phyloP scores from a whole-genome alignment of 2,888 invertebrate genomes.

The Euproctis similis region DNA sequence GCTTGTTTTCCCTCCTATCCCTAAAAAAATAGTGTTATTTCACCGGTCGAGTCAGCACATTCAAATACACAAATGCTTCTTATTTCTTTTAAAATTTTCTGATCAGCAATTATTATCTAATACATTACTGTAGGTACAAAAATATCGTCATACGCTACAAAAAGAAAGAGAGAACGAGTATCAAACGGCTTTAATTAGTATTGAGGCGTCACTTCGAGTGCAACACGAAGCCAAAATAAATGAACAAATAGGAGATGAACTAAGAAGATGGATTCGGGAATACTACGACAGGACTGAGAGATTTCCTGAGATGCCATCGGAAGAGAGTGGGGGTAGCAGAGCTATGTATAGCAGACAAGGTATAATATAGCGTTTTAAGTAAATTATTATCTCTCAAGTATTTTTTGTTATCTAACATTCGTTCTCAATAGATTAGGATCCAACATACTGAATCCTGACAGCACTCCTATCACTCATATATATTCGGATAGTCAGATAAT shows the following conservation, averaged over 20 bases:
- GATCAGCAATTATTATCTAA: too few relatives aligned
- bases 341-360: constrained; percentile 88
- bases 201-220: constrained; percentile 79
- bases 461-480: too few relatives aligned
- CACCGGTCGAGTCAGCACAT: too few relatives aligned
- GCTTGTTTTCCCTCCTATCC: too few relatives aligned
- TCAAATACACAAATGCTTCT: too few relatives aligned
- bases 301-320: constrained; percentile 94
- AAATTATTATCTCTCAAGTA: too few relatives aligned
- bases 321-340: constrained; percentile 92
- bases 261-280: constrained; percentile 90
- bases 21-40: too few relatives aligned
- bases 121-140: constrained; percentile 25
- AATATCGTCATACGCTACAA: constrained; percentile 80
- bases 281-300: constrained; percentile 88
- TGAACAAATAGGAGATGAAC: constrained; percentile 91
- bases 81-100: too few relatives aligned
- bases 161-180: constrained; percentile 80
- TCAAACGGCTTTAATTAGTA: constrained; percentile 78
- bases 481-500: too few relatives aligned
- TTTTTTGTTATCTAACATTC: too few relatives aligned
- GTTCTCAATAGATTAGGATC: too few relatives aligned
- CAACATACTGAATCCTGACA: too few relatives aligned
- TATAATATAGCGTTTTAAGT: constrained; percentile 27
- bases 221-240: constrained; percentile 85